Conservation (phyloP, 2,797 vertebrate genomes). For the Scleropages formosus region DNA sequence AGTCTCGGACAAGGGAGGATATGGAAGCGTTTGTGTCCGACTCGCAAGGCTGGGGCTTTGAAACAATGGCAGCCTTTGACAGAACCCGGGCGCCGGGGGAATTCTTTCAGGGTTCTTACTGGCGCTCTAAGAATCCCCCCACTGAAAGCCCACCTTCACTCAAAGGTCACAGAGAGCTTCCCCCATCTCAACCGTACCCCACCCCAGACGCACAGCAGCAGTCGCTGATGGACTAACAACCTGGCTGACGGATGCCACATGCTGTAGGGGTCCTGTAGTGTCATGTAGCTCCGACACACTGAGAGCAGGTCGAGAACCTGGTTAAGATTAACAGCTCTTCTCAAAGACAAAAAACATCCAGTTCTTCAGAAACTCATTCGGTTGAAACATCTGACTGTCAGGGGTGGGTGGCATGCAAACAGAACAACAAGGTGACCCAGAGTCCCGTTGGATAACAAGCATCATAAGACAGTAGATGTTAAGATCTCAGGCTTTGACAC, state of each 20-base stretch:
- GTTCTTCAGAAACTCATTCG: neutral
- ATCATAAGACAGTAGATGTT: neutral
- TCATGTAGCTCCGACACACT: no score
- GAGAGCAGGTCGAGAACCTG: no score
- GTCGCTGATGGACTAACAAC: conserved; percentile 37
- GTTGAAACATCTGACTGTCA: neutral
- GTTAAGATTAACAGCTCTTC: neutral
- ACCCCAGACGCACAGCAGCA: conserved; percentile 59
- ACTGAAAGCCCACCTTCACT: conserved; percentile 66
- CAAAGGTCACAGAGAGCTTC: conserved; percentile 72
- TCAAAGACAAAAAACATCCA: neutral
- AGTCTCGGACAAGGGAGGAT: conserved; percentile 70
- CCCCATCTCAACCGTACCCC: conserved; percentile 31
- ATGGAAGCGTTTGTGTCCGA: conserved; percentile 72
- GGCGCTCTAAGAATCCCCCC: conserved; percentile 26
- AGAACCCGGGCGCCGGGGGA: conserved; percentile 67
- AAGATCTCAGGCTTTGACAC: neutral
- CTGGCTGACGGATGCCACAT: neutral
- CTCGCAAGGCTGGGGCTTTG: conserved; percentile 70
- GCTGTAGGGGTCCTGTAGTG: neutral
- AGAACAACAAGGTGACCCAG: neutral
- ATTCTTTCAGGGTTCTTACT: conserved; percentile 72
- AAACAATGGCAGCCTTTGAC: conserved; percentile 81
- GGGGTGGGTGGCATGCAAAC: neutral
- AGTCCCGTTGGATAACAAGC: neutral